Evolutionary conservation across 2,888 invertebrate species (phyloP).

Genomic region (Orchesella flavescens): DNA sequence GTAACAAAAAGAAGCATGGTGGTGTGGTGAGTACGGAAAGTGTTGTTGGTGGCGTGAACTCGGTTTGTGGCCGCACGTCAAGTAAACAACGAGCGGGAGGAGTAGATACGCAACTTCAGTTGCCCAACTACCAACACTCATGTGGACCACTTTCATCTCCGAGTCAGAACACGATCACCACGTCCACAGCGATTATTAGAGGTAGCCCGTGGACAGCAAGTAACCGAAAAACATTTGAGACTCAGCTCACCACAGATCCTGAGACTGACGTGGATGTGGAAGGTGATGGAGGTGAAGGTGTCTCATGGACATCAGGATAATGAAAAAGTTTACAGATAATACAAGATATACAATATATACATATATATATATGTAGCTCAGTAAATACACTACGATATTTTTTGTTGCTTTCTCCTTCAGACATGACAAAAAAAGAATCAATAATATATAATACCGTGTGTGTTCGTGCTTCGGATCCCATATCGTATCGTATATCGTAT

Average conservation of each 20-base stretch:
- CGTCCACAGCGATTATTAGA: constrained; percentile 43
- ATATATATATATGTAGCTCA: too few species aligned
- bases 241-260: constrained; percentile 66
- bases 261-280: constrained; percentile 66
- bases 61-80: constrained; percentile 48
- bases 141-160: constrained; percentile 41
- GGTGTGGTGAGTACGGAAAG: constrained; percentile 8
- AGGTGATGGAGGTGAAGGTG: constrained; percentile 61
- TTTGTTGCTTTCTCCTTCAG: too few species aligned
- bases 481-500: too few species aligned
- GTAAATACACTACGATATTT: too few species aligned
- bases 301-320: constrained; percentile 64
- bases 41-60: constrained; percentile 36
- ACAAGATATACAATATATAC: too few species aligned
- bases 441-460: too few species aligned
- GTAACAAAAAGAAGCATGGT: constrained; percentile 65
- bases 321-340: constrained; percentile 12
- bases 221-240: constrained; percentile 64
- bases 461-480: too few species aligned
- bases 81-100: constrained; percentile 39
- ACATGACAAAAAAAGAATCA: too few species aligned
- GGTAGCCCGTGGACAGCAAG: constrained; percentile 58
- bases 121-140: constrained; percentile 42
- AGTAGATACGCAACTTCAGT: constrained; percentile 50
- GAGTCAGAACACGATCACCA: constrained; percentile 49